Evolutionary conservation across 2,113 vertebrate species (phyloP).

Genomic region (Eonycteris spelaea): DNA sequence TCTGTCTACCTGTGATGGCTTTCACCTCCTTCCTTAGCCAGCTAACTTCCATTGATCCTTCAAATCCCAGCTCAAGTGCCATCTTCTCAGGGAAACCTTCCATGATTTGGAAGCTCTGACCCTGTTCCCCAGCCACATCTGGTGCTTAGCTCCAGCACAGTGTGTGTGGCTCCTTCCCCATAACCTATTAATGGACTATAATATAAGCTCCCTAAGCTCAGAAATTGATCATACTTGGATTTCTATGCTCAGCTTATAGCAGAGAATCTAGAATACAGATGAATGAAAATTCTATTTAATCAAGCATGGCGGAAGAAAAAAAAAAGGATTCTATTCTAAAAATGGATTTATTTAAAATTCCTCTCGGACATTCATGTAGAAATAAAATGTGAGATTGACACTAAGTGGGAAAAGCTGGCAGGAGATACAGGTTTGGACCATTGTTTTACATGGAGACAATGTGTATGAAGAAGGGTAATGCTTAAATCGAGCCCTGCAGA

Average conservation of each 20-base stretch:
- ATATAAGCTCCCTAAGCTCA: neutral
- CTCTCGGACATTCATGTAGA: neutral
- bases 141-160: neutral
- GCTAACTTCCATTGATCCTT: neutral
- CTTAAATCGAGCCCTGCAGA: neutral
- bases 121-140: neutral
- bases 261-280: neutral
- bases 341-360: neutral
- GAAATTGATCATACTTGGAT: neutral
- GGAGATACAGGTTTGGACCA: neutral
- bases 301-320: neutral
- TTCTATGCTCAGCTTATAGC: neutral
- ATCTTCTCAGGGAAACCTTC: neutral
- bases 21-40: neutral
- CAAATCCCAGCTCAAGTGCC: neutral
- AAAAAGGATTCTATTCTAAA: neutral
- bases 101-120: neutral
- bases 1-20: neutral
- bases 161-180: neutral
- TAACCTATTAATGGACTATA: neutral
- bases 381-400: neutral
- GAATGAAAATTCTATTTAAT: neutral
- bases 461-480: neutral
- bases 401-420: neutral
- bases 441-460: neutral